Base-by-base conservation (phyloP, 1,140 invertebrate genomes). In the Dryas iulia region DNA sequence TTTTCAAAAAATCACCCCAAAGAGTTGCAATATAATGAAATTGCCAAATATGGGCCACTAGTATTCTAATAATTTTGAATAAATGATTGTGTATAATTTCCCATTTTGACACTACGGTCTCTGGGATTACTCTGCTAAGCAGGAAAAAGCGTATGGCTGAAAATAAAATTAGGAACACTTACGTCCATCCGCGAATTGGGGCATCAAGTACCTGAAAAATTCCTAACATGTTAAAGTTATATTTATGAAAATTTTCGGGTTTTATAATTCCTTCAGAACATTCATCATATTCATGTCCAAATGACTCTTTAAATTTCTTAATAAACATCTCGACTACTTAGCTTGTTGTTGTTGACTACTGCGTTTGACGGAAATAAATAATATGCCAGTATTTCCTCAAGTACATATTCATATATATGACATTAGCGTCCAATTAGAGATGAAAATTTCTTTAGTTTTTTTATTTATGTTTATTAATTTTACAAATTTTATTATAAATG, bases 161-260 rank as follows among this genome's bases (percentile, higher is more conserved):
- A 28, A 35, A 82, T 86, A 11, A 11, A 24, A 25, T n/a, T 24
- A 1, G n/a, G 2, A 47, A 21, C 47, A 74, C 73, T 76, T 67
- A 80, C 78, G 73, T 76, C 65, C 73, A 74, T 65, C 56, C 68
- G 21, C 63, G 69, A 25, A 71, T 69, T 3, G 60, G 66, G 25
- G 66, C 61, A 59, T 84, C 78, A 12, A 76, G 57, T 10, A 87
- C 76, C 65, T 81, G 78, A 76, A 82, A 87, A 28, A 58, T 67
- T 73, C 76, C 79, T 14, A 78, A 28, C 23, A 81, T 8, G 25
- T 71, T 65, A 66, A 77, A 82, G 52, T 81, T 82, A 5, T 63
- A 70, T 28, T 53, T 58, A 73, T 87, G 77, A 76, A 78, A 87
- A 66, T 81, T 56, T 68, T 71, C 76, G 2, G 83, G 79, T 59